Percentiles rank a stretch among this genome's conserved stretches.
Conservation (phyloP, 2,797 vertebrate genomes). For the Phrynocephalus forsythii region DNA sequence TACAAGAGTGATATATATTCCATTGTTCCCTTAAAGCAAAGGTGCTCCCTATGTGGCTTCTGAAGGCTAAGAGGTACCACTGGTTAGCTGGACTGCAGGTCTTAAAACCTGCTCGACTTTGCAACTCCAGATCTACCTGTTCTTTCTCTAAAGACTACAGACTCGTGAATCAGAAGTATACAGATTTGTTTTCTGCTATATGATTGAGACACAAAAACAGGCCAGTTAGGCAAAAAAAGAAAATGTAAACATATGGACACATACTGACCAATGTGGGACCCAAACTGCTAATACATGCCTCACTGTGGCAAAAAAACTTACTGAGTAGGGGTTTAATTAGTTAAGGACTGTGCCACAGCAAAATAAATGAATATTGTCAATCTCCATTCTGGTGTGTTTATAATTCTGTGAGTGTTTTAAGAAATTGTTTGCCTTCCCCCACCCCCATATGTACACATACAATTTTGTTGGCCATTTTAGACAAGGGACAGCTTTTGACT, state of each 20-base stretch:
- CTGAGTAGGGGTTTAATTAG: slow-evolving; percentile 10
- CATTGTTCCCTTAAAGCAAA: not conserved
- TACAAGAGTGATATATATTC: not conserved
- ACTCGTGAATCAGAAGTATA: not conserved
- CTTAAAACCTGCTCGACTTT: not conserved
- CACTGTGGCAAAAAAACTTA: not conserved
- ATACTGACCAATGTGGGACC: not conserved
- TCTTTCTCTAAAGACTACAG: not conserved
- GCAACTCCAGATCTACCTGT: not conserved
- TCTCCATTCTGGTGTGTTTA: slow-evolving; percentile 3
- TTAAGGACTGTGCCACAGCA: not conserved
- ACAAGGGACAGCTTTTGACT: not conserved
- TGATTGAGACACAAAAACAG: not conserved
- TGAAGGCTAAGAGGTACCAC: not conserved
- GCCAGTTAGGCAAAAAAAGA: not conserved
- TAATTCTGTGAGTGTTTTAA: slow-evolving; percentile 19
- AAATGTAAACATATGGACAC: not conserved
- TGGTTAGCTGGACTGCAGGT: not conserved
- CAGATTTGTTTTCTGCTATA: not conserved
- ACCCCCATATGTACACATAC: not conserved
- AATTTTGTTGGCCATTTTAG: slow-evolving; percentile 17
- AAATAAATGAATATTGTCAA: slow-evolving; percentile 31
- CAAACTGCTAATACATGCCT: not conserved
- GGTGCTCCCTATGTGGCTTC: not conserved
- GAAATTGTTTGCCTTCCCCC: not conserved